Evolutionary conservation across 2,797 vertebrate genomes (phyloP).

Genomic region (Cryptoblepharus egeriae): DNA sequence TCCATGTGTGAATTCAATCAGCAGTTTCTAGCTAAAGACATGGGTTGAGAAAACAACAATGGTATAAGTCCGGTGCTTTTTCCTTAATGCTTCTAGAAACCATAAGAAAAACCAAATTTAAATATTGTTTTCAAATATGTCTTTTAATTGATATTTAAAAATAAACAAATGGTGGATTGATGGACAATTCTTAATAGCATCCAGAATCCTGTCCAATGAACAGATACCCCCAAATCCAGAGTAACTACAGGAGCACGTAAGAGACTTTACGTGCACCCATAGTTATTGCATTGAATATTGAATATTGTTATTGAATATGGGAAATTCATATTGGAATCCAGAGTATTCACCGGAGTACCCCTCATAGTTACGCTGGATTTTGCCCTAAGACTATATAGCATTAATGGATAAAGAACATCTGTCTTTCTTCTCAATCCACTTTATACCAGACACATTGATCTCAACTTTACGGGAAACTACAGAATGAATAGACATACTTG

Average conservation of each 20-base stretch:
- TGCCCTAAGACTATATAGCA: background rate
- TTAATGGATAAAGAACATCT: constrained; percentile 14
- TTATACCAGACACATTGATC: background rate
- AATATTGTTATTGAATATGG: too few relatives aligned
- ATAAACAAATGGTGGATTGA: too few relatives aligned
- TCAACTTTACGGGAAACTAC: constrained; percentile 8
- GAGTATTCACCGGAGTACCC: too few relatives aligned
- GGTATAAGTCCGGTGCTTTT: too few relatives aligned
- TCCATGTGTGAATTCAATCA: background rate
- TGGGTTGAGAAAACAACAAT: background rate
- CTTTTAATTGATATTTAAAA: background rate
- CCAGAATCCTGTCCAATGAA: background rate
- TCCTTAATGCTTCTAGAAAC: background rate
- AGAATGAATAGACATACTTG: constrained; percentile 5
- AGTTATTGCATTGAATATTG: too few relatives aligned
- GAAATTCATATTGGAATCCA: too few relatives aligned
- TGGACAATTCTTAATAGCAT: background rate
- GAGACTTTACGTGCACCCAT: too few relatives aligned
- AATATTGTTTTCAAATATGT: background rate
- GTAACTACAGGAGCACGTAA: too few relatives aligned
- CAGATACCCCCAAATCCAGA: too few relatives aligned
- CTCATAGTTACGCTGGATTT: too few relatives aligned
- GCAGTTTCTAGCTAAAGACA: background rate
- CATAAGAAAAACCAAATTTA: background rate
- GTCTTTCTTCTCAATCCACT: constrained; percentile 5